phyloP scores from a whole-genome alignment of 1,140 invertebrate genomes.

The Caerostris darwini region DNA sequence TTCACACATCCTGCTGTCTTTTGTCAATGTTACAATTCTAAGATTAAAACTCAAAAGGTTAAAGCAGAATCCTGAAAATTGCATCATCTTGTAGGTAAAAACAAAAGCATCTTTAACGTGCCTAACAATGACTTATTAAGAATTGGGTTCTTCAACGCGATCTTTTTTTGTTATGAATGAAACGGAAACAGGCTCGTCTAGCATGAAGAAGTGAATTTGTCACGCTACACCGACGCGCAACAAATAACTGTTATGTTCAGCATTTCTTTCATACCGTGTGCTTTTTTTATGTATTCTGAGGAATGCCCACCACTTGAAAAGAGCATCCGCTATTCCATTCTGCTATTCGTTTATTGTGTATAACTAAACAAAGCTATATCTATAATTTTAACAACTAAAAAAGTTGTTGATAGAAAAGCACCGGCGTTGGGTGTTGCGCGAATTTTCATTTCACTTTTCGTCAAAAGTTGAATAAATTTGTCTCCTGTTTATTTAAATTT shows the following conservation, averaged over 20 bases:
- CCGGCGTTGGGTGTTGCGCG: too few species aligned
- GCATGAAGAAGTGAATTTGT: conserved; percentile 25
- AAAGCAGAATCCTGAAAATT: background rate
- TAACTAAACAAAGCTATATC: background rate
- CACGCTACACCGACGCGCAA: background rate
- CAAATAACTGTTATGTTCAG: background rate
- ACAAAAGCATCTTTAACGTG: background rate
- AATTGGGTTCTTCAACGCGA: background rate
- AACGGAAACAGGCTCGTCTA: background rate
- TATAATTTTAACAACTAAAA: background rate
- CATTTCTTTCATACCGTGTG: background rate
- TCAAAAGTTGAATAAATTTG: background rate
- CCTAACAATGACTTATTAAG: conserved; percentile 11
- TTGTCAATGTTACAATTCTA: background rate
- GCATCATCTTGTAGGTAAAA: background rate
- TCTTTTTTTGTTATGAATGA: conserved; percentile 6
- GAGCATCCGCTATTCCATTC: background rate
- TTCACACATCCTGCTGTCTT: background rate
- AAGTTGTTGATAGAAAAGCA: background rate
- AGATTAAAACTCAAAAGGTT: background rate
- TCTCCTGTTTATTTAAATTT: too few species aligned
- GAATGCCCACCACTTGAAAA: background rate
- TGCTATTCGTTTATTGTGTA: background rate
- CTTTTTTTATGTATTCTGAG: background rate
- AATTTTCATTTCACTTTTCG: conserved; percentile 5